Evolutionary conservation across 2,113 vertebrate genomes (phyloP).

Genomic region (Pantherophis guttatus): DNA sequence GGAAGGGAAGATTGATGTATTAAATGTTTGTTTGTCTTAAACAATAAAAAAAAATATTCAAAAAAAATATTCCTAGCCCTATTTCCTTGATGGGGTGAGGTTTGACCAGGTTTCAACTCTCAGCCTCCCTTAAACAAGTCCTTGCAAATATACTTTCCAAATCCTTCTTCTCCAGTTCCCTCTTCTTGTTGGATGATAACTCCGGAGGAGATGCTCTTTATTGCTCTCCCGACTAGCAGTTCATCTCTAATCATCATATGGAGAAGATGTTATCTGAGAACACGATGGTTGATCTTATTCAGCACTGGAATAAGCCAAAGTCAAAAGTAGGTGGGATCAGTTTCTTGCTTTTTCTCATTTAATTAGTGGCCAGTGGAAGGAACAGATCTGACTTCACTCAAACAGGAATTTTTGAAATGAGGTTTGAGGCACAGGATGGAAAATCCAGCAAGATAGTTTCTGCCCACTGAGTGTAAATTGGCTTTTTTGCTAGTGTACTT

Average conservation of each 20-base stretch:
- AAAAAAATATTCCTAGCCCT: too few relatives aligned
- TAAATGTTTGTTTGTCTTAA: too few relatives aligned
- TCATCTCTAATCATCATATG: background rate
- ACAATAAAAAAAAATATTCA: too few relatives aligned
- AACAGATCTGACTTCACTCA: background rate
- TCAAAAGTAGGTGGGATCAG: background rate
- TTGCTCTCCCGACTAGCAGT: background rate
- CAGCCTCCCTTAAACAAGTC: background rate
- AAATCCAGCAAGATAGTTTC: background rate
- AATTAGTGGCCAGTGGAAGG: background rate
- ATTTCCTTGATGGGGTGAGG: background rate
- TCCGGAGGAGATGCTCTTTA: background rate
- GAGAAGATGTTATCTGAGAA: background rate
- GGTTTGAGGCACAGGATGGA: background rate
- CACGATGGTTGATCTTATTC: background rate
- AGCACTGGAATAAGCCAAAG: background rate
- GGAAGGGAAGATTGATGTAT: too few relatives aligned
- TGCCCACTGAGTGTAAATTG: background rate
- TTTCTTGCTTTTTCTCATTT: background rate
- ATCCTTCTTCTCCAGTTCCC: background rate
- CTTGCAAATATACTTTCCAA: background rate
- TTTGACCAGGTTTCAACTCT: background rate
- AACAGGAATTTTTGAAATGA: background rate
- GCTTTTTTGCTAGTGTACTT: background rate
- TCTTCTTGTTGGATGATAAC: background rate